Conservation (phyloP, 2,888 invertebrate genomes). For the Myopa testacea region DNA sequence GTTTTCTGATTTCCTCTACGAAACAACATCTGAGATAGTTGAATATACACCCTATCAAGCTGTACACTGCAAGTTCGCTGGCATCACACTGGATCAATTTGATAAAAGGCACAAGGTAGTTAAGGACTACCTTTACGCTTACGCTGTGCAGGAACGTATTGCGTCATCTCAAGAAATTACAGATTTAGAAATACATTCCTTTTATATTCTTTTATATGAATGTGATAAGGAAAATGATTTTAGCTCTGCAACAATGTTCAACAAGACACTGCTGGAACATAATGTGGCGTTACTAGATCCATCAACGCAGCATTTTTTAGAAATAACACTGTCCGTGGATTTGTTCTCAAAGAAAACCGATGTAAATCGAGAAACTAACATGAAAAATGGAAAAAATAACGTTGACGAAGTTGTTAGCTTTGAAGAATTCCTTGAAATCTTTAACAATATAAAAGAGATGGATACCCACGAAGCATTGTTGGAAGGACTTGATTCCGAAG, state of each 20-base stretch:
- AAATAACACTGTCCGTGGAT: constrained; percentile 34
- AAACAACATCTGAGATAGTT: constrained; percentile 49
- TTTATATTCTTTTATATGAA: constrained; percentile 49
- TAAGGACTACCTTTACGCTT: constrained; percentile 49
- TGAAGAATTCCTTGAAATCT: neutral
- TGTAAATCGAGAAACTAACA: neutral
- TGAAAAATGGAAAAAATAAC: constrained; percentile 5
- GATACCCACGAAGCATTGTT: neutral
- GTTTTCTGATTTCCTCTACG: constrained; percentile 49
- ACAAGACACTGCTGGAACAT: constrained; percentile 49
- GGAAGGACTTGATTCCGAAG: neutral
- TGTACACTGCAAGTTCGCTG: constrained; percentile 52
- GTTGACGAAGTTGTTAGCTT: constrained; percentile 9
- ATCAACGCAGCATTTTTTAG: constrained; percentile 48
- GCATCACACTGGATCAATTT: constrained; percentile 48
- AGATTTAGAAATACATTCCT: constrained; percentile 48
- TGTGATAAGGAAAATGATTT: constrained; percentile 47
- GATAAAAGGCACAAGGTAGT: constrained; percentile 45
- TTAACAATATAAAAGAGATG: neutral
- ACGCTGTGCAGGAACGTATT: constrained; percentile 43
- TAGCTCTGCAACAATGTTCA: constrained; percentile 44
- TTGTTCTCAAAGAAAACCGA: constrained; percentile 19
- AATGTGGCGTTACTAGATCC: constrained; percentile 48
- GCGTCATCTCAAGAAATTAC: constrained; percentile 12
- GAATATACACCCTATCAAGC: constrained; percentile 54